phyloP scores from a whole-genome alignment of 92 coral and sea anemone genomes.

The Meandrina meandrites region DNA sequence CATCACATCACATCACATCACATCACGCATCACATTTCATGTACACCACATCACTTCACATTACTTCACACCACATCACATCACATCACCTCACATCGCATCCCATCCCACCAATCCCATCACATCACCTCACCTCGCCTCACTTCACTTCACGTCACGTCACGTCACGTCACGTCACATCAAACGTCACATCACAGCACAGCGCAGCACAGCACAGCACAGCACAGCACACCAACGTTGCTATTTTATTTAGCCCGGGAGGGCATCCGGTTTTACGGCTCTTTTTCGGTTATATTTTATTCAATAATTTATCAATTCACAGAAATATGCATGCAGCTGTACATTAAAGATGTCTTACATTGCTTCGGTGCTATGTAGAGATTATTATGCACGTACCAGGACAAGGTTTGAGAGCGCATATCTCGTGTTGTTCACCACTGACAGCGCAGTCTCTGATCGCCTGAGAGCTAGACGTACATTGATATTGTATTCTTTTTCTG shows the following conservation, averaged over 20 bases:
- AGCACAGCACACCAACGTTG: not conserved
- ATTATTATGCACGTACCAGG: conserved; percentile 43
- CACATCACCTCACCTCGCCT: no score
- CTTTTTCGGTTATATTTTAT: no score
- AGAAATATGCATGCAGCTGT: not conserved
- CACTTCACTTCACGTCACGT: no score
- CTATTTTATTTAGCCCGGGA: no score
- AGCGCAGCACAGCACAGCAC: not conserved
- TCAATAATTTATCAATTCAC: no score
- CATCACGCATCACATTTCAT: no score
- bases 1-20: no score
- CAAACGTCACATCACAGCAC: no score
- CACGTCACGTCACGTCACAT: no score
- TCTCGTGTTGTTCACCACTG: conserved; percentile 36
- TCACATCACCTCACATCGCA: not conserved
- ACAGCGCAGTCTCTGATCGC: conserved; percentile 20
- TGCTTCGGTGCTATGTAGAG: no score
- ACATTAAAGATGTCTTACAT: not conserved
- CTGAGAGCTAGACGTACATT: conserved; percentile 1
- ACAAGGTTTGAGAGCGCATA: conserved; percentile 51
- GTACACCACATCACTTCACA: no score
- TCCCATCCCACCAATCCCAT: not conserved
- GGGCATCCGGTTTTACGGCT: no score
- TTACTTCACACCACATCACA: not conserved
- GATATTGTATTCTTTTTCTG: conserved; percentile 16